These are phyloP conservation scores for Trichacis sp. DNA, from an alignment of 2,888 invertebrate species.

Conservation along the genomic window DNA sequence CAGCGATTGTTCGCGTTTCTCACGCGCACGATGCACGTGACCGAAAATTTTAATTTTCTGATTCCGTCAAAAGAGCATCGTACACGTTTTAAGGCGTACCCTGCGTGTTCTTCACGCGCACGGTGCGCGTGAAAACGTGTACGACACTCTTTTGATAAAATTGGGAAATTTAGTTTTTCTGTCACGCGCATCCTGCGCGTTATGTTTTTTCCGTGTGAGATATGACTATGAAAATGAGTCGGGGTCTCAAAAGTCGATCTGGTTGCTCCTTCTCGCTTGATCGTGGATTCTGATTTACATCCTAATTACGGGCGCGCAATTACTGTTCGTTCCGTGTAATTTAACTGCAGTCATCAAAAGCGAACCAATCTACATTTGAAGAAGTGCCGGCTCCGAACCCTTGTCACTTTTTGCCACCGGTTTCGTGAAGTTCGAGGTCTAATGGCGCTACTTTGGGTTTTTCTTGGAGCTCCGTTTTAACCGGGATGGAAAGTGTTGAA, in stretches of 20 bases:
- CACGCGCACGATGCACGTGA: too few relatives aligned
- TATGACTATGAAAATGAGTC: conserved; percentile 27
- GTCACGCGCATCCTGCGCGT: too few relatives aligned
- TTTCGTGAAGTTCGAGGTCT: conserved; percentile 12
- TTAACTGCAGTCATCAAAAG: conserved; percentile 31
- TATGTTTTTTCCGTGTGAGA: too few relatives aligned
- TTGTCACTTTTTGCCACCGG: conserved; percentile 5
- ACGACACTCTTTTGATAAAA: too few relatives aligned
- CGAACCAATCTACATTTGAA: conserved; percentile 52
- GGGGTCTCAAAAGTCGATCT: conserved; percentile 20
- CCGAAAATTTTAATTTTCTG: too few relatives aligned
- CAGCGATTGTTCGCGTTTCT: too few relatives aligned
- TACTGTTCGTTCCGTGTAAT: conserved; percentile 35
- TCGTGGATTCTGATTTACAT: conserved; percentile 59
- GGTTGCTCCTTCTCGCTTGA: conserved; percentile 30
- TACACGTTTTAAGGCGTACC: too few relatives aligned
- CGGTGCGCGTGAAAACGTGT: too few relatives aligned
- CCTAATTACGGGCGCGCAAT: conserved; percentile 53
- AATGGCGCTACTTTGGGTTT: conserved; percentile 6
- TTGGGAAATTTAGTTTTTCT: too few relatives aligned
- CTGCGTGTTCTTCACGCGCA: too few relatives aligned
- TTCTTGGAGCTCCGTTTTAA: background rate
- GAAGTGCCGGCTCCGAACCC: background rate
- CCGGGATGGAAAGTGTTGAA: background rate
- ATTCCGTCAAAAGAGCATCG: too few relatives aligned